These are phyloP conservation scores for Hippocampus comes DNA, from an alignment of 2,113 vertebrate species.

Conservation along the genomic window DNA sequence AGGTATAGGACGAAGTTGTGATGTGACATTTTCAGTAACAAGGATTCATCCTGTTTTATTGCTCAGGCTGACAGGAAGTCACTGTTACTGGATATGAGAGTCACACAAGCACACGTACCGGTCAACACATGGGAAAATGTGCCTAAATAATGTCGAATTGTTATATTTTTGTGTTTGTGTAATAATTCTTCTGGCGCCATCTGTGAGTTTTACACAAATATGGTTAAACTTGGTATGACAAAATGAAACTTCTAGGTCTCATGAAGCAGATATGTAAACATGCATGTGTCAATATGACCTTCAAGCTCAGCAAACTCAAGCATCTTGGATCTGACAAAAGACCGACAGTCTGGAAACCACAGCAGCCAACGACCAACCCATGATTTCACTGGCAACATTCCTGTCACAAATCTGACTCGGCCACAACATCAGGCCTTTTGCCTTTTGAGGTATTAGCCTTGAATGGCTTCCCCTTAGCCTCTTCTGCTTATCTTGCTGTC, in stretches of 20 bases:
- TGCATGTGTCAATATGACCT: neutral
- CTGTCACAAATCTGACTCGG: no score
- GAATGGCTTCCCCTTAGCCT: no score
- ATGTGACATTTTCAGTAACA: slow-evolving; percentile 72
- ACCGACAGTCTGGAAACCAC: no score
- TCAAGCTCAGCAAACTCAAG: neutral
- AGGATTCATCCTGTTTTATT: slow-evolving; percentile 78
- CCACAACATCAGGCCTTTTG: no score
- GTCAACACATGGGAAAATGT: neutral
- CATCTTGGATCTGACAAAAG: no score
- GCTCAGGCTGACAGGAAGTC: slow-evolving; percentile 65
- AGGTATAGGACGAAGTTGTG: slow-evolving; percentile 16
- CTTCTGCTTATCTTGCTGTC: no score
- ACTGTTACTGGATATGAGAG: slow-evolving; percentile 70
- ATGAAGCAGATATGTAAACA: no score
- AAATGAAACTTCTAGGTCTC: neutral
- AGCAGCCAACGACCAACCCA: no score
- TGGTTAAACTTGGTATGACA: neutral
- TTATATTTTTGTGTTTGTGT: neutral
- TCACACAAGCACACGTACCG: slow-evolving; percentile 16
- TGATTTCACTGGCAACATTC: no score
- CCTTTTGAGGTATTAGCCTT: no score
- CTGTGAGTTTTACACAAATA: neutral
- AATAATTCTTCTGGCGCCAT: no score
- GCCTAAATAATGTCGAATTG: no score